Base-by-base conservation (phyloP, 2,888 invertebrate species). In the Chrysolina americana region DNA sequence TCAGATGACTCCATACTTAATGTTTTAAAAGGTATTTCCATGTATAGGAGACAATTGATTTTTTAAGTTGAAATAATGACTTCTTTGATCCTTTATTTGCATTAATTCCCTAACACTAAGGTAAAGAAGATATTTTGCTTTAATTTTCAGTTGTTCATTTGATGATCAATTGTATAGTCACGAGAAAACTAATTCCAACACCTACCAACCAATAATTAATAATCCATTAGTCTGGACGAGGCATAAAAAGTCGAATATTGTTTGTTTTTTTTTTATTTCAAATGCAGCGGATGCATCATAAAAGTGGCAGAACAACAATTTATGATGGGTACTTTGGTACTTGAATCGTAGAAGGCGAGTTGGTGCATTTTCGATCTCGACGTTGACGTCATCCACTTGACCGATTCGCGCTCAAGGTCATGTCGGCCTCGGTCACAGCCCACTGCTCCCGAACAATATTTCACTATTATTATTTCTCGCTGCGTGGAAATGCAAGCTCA, bases 321-420 rank as follows among this genome's bases (percentile, higher is more conserved):
- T 36, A 28, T 59, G 59, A 36, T 59, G 59, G 59, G 59, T 59
- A 59, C 59, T 59, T 59, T 8, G 59, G 59, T 59, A 59, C 59
- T 59, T 36, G 59, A 59, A 36, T 59, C 59, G 59, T n/a, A 59
- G 59, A 59, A 69, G 53, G 69, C 56, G 50, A 41, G 69, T 13
- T 50, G 62, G 70, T 74, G 70, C 74, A 64, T 68, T 72, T 68
- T 50, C 68, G 41, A 41, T 19, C 68, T 53, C 19, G 53, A 36
- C 11, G 73, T 71, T 79, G 81, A 82, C 81, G 81, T 81, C 81
- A 81, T 71, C 76, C 72, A 78, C 80, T 81, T 80, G 81, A 81
- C 81, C 82, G 80, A 78, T 76, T 81, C 79, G 78, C 73, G 70
- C 73, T 73, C 80, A 81, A 82, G 82, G 81, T 79, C 81, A 77